These are phyloP conservation scores for Nephila pilipes DNA, from an alignment of 1,140 invertebrate species.

Conservation along the genomic window DNA sequence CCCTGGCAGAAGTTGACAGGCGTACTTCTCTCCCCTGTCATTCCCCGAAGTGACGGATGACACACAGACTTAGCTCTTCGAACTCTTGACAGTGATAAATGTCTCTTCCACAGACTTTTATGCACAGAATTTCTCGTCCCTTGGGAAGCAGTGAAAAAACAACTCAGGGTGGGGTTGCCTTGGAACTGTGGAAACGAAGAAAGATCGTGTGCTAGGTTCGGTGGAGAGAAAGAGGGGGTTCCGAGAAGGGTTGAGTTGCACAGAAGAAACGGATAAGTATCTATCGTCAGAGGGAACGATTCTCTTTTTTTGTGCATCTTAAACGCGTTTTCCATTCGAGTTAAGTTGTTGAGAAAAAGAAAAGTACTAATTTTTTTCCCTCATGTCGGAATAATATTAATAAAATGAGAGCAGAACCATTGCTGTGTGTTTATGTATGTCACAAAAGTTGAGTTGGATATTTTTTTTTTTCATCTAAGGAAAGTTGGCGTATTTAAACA, in stretches of 20 bases:
- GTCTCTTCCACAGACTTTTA: conserved; percentile 19
- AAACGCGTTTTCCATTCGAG: neutral
- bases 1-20: conserved; percentile 4
- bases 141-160: neutral
- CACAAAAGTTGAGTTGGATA: too few relatives aligned
- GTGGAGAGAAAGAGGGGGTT: neutral
- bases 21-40: conserved; percentile 11
- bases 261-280: neutral
- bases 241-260: conserved; percentile 14
- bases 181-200: conserved; percentile 8
- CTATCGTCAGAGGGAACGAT: neutral
- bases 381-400: neutral
- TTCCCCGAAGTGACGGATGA: conserved; percentile 36
- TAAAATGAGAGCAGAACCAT: neutral
- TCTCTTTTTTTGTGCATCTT: neutral
- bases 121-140: neutral
- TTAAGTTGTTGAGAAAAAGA: neutral
- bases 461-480: too few relatives aligned
- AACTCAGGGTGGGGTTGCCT: neutral
- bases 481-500: too few relatives aligned
- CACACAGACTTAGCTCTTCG: conserved; percentile 5
- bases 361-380: neutral
- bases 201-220: neutral
- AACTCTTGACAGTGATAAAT: conserved; percentile 37
- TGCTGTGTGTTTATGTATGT: too few relatives aligned